Conservation (phyloP, 1,140 invertebrate species). For the Diorhabda sublineata region DNA sequence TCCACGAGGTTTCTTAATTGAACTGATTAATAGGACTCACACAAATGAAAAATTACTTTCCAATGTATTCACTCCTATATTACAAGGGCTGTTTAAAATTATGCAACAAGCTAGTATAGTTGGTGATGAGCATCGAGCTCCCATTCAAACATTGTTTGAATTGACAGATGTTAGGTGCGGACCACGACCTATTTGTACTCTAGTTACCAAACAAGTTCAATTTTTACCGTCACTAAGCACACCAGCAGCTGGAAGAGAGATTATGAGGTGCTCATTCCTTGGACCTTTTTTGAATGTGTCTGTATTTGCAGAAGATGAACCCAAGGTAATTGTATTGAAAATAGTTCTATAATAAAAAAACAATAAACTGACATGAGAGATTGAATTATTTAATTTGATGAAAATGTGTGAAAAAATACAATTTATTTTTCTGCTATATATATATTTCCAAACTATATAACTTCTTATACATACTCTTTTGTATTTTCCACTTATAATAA, state of each 20-base stretch:
- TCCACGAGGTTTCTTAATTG: constrained; percentile 64
- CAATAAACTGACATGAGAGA: no score
- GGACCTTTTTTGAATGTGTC: constrained; percentile 88
- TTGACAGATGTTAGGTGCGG: constrained; percentile 67
- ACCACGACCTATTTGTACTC: constrained; percentile 69
- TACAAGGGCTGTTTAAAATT: constrained; percentile 63
- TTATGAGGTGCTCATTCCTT: constrained; percentile 76
- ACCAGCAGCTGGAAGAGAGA: constrained; percentile 71
- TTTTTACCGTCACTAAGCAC: constrained; percentile 73
- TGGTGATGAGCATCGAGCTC: constrained; percentile 65
- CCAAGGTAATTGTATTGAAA: constrained; percentile 46
- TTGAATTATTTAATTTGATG: no score
- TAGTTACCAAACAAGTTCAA: constrained; percentile 69
- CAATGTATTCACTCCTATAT: constrained; percentile 66
- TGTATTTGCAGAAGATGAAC: constrained; percentile 89
- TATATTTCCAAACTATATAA: no score
- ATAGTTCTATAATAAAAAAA: no score
- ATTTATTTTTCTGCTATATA: no score
- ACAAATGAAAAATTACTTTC: constrained; percentile 54
- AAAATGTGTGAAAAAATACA: no score
- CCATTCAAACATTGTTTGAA: constrained; percentile 59
- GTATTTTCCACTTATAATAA: no score
- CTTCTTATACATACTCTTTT: no score
- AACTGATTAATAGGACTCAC: constrained; percentile 58
- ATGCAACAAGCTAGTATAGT: constrained; percentile 69